These are phyloP conservation scores for Spea multiplicata DNA, from an alignment of 2,113 vertebrate genomes.

Conservation along the genomic window DNA sequence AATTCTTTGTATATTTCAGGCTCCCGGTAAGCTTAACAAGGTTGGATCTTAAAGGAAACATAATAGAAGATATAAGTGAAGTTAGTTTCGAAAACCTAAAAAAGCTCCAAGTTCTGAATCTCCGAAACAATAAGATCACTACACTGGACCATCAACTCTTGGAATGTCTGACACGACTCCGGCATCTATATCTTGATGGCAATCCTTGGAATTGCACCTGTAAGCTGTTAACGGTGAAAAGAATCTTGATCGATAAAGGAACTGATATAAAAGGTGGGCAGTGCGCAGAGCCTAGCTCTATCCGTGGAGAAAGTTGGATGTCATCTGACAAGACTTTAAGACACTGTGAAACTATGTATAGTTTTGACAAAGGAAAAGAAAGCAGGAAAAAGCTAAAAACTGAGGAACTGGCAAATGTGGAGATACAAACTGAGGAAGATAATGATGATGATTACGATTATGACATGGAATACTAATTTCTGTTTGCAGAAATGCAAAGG, in stretches of 20 bases:
- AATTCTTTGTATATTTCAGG: conserved; percentile 55
- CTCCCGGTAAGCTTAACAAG: conserved; percentile 72
- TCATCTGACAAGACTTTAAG: conserved; percentile 68
- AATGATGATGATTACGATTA: conserved; percentile 77
- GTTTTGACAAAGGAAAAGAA: conserved; percentile 50
- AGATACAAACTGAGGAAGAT: conserved; percentile 44
- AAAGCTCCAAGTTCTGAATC: conserved; percentile 77
- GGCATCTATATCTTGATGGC: conserved; percentile 72
- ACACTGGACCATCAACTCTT: conserved; percentile 62
- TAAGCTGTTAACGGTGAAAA: conserved; percentile 67
- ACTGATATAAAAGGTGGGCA: conserved; percentile 71
- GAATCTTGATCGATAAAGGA: conserved; percentile 62
- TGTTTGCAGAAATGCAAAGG: too few species aligned
- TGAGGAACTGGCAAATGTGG: conserved; percentile 29
- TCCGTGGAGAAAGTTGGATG: conserved; percentile 71
- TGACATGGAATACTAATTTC: conserved; percentile 63
- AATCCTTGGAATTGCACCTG: conserved; percentile 81
- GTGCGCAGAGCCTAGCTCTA: conserved; percentile 62
- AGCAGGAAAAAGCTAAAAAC: conserved; percentile 43
- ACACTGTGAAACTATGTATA: conserved; percentile 61
- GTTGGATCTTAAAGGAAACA: conserved; percentile 77
- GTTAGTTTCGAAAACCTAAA: conserved; percentile 67
- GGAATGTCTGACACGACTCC: conserved; percentile 67
- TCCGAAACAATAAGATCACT: conserved; percentile 75
- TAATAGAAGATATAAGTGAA: conserved; percentile 65